phyloP scores from a whole-genome alignment of 2,888 invertebrate genomes.

The Andrena dorsata region DNA sequence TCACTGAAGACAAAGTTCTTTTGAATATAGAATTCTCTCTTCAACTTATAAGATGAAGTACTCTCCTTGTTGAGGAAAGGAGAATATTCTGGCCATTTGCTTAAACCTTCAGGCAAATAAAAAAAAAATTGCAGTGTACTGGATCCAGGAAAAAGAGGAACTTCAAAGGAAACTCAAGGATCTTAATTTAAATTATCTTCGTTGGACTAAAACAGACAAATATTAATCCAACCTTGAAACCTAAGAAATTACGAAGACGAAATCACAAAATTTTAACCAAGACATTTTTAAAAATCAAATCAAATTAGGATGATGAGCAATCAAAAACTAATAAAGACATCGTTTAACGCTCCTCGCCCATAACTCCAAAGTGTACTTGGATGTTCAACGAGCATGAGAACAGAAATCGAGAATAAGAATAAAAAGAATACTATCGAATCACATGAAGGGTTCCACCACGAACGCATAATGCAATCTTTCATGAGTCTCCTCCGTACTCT shows the following conservation, averaged over 20 bases:
- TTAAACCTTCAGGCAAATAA: too few relatives aligned
- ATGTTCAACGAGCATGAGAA: background rate
- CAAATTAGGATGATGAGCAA: background rate
- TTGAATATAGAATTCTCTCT: too few relatives aligned
- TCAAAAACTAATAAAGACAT: background rate
- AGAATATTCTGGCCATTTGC: too few relatives aligned
- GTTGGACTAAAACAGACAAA: too few relatives aligned
- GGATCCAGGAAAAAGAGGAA: too few relatives aligned
- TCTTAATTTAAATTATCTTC: too few relatives aligned
- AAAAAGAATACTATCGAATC: constrained; percentile 35
- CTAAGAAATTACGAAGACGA: background rate
- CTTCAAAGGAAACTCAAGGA: too few relatives aligned
- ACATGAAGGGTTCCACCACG: constrained; percentile 27
- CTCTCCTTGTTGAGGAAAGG: too few relatives aligned
- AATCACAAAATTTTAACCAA: constrained; percentile 6
- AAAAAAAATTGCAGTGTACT: too few relatives aligned
- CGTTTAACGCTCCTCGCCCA: constrained; percentile 10
- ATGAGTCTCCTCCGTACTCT: constrained; percentile 4
- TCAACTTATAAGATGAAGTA: too few relatives aligned
- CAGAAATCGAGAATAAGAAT: constrained; percentile 25
- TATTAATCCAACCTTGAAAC: too few relatives aligned
- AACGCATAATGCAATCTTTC: constrained; percentile 52
- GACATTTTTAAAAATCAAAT: background rate
- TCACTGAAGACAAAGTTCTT: too few relatives aligned
- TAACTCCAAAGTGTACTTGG: constrained; percentile 12